phyloP scores from a whole-genome alignment of 2,113 vertebrate species.

The Gallinago undulata region DNA sequence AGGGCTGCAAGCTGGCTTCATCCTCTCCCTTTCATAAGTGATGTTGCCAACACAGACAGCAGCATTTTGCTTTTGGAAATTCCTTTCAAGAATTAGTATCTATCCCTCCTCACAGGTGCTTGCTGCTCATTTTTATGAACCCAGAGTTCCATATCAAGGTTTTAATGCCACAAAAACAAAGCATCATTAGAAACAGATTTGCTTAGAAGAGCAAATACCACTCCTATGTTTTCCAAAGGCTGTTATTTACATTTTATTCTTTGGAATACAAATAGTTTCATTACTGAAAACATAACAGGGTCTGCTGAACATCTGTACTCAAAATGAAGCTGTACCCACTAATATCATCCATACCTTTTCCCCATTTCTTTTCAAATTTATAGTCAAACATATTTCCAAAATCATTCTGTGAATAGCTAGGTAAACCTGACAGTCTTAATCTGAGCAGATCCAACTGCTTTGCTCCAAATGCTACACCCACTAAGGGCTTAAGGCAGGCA shows the following conservation, averaged over 20 bases:
- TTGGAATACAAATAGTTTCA: background rate
- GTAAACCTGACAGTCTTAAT: background rate
- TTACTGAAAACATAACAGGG: background rate
- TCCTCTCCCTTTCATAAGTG: background rate
- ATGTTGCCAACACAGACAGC: background rate
- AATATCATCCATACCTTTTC: background rate
- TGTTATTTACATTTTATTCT: background rate
- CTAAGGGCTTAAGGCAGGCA: background rate
- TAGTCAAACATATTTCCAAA: fast-evolving
- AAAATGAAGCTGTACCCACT: background rate
- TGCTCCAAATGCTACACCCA: background rate
- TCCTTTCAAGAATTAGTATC: background rate
- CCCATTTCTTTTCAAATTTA: background rate
- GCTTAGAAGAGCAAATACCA: background rate
- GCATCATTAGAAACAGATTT: background rate
- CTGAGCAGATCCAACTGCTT: background rate
- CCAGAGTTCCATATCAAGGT: background rate
- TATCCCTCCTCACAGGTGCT: background rate
- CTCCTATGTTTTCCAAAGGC: background rate
- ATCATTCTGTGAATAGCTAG: background rate
- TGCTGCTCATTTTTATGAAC: background rate
- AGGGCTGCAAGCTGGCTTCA: background rate
- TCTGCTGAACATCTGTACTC: background rate
- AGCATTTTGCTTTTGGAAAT: background rate
- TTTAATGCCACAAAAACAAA: background rate